phyloP scores from a whole-genome alignment of 1,140 invertebrate genomes.

The Drosophila serrata region DNA sequence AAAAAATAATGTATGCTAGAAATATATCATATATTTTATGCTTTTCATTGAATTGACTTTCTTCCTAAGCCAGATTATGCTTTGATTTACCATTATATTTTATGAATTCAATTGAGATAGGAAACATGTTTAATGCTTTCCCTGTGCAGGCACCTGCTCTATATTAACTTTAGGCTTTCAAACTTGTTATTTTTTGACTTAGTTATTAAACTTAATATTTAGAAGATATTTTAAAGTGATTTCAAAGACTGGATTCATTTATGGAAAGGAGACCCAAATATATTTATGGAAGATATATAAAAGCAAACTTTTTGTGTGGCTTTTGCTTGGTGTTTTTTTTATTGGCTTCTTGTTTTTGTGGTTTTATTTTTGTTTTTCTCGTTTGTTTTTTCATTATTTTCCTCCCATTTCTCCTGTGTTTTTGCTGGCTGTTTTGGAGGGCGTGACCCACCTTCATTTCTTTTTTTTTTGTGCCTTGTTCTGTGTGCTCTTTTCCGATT shows the following conservation, averaged over 20 bases:
- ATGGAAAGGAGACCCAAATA: neutral
- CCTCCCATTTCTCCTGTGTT: neutral
- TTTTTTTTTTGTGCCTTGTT: constrained; percentile 11
- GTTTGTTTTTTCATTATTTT: neutral
- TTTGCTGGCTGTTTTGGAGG: constrained; percentile 2
- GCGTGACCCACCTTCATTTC: constrained; percentile 13
- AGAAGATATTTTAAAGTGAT: neutral
- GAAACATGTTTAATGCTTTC: neutral
- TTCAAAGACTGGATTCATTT: neutral
- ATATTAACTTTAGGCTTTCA: neutral
- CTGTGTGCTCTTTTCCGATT: constrained; percentile 50
- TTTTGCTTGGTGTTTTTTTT: constrained; percentile 13
- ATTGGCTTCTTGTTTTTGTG: constrained; percentile 5
- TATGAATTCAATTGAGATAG: neutral
- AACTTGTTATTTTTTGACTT: neutral
- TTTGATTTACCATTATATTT: neutral
- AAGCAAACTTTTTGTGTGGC: constrained; percentile 27
- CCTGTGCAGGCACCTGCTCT: no score
- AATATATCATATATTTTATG: no score
- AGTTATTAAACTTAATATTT: neutral
- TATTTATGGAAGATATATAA: constrained; percentile 30
- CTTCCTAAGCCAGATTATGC: neutral
- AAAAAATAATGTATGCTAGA: no score
- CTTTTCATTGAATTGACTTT: no score
- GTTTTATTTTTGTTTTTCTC: neutral